phyloP scores from a whole-genome alignment of 1,140 invertebrate species.

The Diorhabda carinulata region DNA sequence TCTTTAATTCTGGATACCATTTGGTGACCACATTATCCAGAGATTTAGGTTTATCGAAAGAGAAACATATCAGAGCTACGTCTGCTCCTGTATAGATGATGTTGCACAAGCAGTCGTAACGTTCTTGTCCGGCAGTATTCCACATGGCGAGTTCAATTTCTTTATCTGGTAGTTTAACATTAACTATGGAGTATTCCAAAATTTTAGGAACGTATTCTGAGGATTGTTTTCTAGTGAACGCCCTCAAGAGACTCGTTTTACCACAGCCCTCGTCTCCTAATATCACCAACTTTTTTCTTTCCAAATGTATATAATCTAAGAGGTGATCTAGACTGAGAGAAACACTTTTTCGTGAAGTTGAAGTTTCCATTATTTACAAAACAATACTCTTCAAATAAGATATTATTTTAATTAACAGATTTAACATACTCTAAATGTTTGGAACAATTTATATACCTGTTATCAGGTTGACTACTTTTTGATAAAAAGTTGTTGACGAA shows the following conservation, averaged over 20 bases:
- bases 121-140: constrained; percentile 94
- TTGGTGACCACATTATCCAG: constrained; percentile 85
- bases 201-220: constrained; percentile 87
- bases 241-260: constrained; percentile 90
- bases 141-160: constrained; percentile 77
- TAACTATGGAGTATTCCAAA: constrained; percentile 70
- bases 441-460: too few relatives aligned
- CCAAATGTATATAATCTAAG: background rate
- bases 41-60: constrained; percentile 55
- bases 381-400: too few relatives aligned
- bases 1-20: constrained; percentile 87
- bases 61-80: constrained; percentile 27
- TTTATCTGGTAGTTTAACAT: constrained; percentile 67
- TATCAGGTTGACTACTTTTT: too few relatives aligned
- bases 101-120: constrained; percentile 88
- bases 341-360: too few relatives aligned
- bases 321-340: too few relatives aligned
- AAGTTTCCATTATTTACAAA: too few relatives aligned
- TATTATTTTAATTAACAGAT: too few relatives aligned
- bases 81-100: constrained; percentile 71
- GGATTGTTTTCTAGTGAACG: constrained; percentile 82
- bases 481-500: too few relatives aligned
- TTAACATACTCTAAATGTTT: too few relatives aligned
- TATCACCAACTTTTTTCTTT: constrained; percentile 38
- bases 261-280: constrained; percentile 64